Conservation (phyloP, 2,113 vertebrate species). For the Hippopotamus amphibius region DNA sequence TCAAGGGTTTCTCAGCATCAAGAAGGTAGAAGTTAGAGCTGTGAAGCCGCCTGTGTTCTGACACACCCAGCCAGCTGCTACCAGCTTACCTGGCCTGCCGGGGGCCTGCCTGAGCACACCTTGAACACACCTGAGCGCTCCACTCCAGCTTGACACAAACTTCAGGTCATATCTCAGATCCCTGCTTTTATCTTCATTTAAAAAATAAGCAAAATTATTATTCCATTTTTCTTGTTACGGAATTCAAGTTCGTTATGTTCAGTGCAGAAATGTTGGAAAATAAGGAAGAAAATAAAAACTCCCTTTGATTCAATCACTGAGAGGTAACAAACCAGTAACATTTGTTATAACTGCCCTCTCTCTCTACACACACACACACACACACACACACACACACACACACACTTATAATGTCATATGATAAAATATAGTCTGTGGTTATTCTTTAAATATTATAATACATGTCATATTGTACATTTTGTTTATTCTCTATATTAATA, state of each 20-base stretch:
- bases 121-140: background rate
- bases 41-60: background rate
- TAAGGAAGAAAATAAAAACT: background rate
- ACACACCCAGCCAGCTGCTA: background rate
- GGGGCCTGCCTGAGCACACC: no score
- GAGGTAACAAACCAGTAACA: background rate
- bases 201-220: background rate
- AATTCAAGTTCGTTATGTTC: background rate
- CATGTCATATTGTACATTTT: background rate
- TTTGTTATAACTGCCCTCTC: background rate
- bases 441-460: background rate
- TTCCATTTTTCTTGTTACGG: background rate
- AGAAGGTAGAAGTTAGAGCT: accelerated
- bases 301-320: background rate
- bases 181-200: background rate
- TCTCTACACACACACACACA: no score
- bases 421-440: background rate
- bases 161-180: accelerated
- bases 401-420: no score
- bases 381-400: no score
- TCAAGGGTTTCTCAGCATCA: background rate
- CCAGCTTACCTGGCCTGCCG: background rate
- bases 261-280: background rate
- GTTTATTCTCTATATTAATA: background rate
- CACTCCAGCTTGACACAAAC: background rate